Evolutionary conservation across 2,113 vertebrate species (phyloP), one percentile per base, ranked within the genome.

Genomic region (Otocyon megalotis): DNA sequence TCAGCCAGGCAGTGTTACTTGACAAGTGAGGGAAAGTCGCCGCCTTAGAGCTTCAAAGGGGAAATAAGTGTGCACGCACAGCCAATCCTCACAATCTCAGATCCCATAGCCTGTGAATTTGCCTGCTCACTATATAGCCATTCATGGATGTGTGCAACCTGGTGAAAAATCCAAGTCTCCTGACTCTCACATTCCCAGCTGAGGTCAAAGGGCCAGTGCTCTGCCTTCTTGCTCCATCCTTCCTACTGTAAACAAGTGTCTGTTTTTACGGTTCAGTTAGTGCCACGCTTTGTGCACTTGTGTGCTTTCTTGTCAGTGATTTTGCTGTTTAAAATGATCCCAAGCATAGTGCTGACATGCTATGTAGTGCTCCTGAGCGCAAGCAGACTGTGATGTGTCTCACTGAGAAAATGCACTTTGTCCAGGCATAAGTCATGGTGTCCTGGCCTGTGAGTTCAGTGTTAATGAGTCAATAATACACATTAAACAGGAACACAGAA

Each of bases 91-190:
- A 9, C 71, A 20, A 4, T 17, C 48, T 56, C 8, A 0, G 50
- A 11, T 37, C 76, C 35, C 3, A 1, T 19, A 54, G 2, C 12
- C 11, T 32, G 72, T 54, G 84, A 5, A 16, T 80, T 19, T 37
- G 62, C 69, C 69, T 11, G 1, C 60, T 92, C 32, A 0, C 26
- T 15, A 1, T 15, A 1, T 13, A 5, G 82, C 50, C 76, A 26
- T 35, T 28, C 12, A 0, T 6, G 22, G 16, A 16, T 50, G 1
- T 10, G 15, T 4, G 7, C 5, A 12, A 28, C 13, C 2, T 2
- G 4, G 35, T 22, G 30, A 5, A 2, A 72, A 48, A 16, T 4
- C 1, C 22, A 3, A 24, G 50, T 12, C 20, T 5, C 62, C 28
- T 7, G 5, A 1, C 0, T 0, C 20, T 63, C 22, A 8, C 4